phyloP scores from a whole-genome alignment of 2,113 vertebrate species.

The Indicator indicator region DNA sequence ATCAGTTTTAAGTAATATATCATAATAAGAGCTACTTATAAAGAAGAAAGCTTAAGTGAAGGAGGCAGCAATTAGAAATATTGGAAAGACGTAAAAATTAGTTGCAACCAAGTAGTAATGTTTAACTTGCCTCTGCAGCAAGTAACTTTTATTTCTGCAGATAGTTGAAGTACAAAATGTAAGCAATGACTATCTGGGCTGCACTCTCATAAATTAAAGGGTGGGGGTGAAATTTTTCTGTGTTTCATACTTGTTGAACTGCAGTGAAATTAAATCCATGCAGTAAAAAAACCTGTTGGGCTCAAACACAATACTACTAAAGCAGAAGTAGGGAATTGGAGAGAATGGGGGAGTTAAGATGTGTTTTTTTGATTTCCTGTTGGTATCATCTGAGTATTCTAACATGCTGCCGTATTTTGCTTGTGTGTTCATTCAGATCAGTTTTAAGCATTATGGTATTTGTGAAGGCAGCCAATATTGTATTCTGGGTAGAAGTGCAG shows the following conservation, averaged over 20 bases:
- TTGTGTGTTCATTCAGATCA: background rate
- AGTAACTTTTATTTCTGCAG: background rate
- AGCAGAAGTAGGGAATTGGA: background rate
- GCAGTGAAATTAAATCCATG: background rate
- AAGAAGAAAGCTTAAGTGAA: background rate
- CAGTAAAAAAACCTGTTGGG: background rate
- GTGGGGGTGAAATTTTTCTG: background rate
- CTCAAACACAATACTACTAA: background rate
- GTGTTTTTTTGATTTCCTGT: background rate
- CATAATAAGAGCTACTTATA: background rate
- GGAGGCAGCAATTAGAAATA: background rate
- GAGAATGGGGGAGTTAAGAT: background rate
- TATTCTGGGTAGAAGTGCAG: background rate
- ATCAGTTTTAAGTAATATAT: background rate
- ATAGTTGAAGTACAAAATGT: background rate
- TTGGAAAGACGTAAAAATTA: background rate
- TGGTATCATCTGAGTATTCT: background rate
- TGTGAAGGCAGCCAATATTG: background rate
- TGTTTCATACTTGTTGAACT: background rate
- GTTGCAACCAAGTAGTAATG: background rate
- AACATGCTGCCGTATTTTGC: background rate
- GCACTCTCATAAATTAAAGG: background rate
- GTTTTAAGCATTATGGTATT: background rate
- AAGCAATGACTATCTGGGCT: background rate
- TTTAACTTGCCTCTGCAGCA: background rate